Base-by-base conservation (phyloP, 2,797 vertebrate genomes). In the Syngnathus acus region DNA sequence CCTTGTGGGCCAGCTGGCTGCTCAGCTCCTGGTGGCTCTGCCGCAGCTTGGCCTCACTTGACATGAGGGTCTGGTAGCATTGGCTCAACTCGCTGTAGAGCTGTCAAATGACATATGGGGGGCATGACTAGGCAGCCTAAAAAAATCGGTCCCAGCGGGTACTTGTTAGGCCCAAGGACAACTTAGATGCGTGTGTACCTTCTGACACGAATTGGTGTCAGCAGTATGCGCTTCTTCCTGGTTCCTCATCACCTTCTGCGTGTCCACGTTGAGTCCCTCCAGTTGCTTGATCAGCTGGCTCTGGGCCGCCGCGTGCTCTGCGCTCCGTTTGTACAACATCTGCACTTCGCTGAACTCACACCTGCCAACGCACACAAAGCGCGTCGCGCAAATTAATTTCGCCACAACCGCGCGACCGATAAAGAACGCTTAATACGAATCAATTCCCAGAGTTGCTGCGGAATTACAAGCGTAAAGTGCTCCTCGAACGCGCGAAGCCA, bases 281-380 rank as follows among this genome's bases (percentile, higher is more conserved):
- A 96, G 92, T 81, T 98, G 93, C 83, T 92, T 91, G 87, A 98
- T 96, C 72, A 97, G 87, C 74, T 94, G 90, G 58, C 91, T 90
- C 82, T 97, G 95, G 80, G 95, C 92, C 21, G 86, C 82, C 67
- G 91, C 88, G 53, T 96, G 92, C 50, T 90, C 86, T 14, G 72
- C 83, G 69, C 92, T 95, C 86, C 94, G 93, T 66, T 77, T 91
- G 77, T 95, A 95, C 74, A 94, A 86, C 70, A 83, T 88, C 86
- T 93, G 93, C 76, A 95, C 81, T 71, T 94, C 87, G 73, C 84
- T 74, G 60, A 85, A 82, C 65, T 93, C 86, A 50, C 50, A 61
- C 53, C 91, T 92, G 50, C 80, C 64, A 92, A 90, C 91, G 47
- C 38, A 80, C 40, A 66, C 19, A 74, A 19, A 67, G 45, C 76